Percentiles rank a stretch among this genome's conserved stretches.
Evolutionary conservation across 1,140 invertebrate species (phyloP).

Genomic region (Macrocentrus cingulum): DNA sequence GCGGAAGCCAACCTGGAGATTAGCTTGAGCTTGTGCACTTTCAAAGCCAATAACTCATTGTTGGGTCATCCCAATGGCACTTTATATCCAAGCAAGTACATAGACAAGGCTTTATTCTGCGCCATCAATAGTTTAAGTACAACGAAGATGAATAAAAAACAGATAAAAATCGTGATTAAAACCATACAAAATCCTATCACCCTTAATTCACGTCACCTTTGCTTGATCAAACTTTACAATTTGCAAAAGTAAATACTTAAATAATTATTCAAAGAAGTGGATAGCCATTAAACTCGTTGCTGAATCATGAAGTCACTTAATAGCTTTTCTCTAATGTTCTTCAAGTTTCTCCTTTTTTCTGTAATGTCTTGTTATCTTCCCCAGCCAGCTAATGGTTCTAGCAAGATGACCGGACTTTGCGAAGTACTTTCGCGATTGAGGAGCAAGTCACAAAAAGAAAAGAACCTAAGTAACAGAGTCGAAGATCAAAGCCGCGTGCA

Average conservation of each 20-base stretch:
- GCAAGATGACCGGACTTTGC: conserved; percentile 14
- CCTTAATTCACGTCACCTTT: too few species aligned
- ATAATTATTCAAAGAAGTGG: too few species aligned
- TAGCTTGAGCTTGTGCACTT: conserved; percentile 48
- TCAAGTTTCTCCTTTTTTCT: not conserved
- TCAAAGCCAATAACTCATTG: conserved; percentile 56
- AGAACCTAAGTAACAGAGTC: not conserved
- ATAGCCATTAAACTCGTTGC: too few species aligned
- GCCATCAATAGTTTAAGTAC: too few species aligned
- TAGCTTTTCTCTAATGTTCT: conserved; percentile 40
- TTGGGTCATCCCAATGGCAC: conserved; percentile 51
- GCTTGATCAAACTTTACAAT: too few species aligned
- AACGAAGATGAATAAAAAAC: too few species aligned
- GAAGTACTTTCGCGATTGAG: conserved; percentile 24
- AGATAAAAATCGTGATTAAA: too few species aligned
- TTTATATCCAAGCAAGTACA: conserved; percentile 36
- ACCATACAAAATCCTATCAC: too few species aligned
- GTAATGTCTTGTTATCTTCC: not conserved
- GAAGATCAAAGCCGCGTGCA: conserved; percentile 10
- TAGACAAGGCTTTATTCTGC: not conserved
- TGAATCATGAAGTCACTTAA: conserved; percentile 25
- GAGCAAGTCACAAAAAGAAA: conserved; percentile 21
- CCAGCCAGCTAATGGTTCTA: conserved; percentile 18
- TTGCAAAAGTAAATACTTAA: too few species aligned
- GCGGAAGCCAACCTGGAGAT: conserved; percentile 50